Conservation (phyloP, 2,113 vertebrate species). For the Oryzias javanicus region DNA sequence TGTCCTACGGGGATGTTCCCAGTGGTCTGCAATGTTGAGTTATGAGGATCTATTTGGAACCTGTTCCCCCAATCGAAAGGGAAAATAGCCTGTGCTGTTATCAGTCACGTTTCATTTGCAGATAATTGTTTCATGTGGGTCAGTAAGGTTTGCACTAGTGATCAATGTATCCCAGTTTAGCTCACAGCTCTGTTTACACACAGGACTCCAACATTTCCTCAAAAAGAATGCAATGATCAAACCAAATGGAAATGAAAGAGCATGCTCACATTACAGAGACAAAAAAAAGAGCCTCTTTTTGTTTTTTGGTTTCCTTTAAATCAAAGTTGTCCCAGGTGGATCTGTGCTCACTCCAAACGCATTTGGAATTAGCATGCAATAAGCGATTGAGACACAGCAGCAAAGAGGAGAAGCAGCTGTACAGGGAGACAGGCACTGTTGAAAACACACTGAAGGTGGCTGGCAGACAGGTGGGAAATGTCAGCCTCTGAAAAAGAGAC, state of each 20-base stretch:
- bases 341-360: constrained; percentile 1
- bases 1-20: constrained; percentile 7
- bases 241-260: neutral
- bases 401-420: constrained; percentile 34
- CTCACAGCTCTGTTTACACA: neutral
- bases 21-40: constrained; percentile 3
- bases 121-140: constrained; percentile 3
- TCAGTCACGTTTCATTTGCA: constrained; percentile 7
- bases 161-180: neutral
- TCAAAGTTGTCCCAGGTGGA: neutral
- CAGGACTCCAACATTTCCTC: neutral
- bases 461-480: constrained; percentile 57
- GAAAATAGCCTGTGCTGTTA: neutral
- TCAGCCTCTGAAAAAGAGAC: constrained; percentile 52
- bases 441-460: constrained; percentile 24
- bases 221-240: neutral
- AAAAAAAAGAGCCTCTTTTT: neutral
- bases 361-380: constrained; percentile 16
- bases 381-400: constrained; percentile 12
- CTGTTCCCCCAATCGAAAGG: neutral
- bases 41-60: neutral
- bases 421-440: constrained; percentile 18
- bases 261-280: neutral
- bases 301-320: neutral
- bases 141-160: neutral